Percentiles rank a stretch among this genome's conserved stretches.
Conservation (phyloP, 2,888 invertebrate species). For the Rhaphigaster nebulosa region DNA sequence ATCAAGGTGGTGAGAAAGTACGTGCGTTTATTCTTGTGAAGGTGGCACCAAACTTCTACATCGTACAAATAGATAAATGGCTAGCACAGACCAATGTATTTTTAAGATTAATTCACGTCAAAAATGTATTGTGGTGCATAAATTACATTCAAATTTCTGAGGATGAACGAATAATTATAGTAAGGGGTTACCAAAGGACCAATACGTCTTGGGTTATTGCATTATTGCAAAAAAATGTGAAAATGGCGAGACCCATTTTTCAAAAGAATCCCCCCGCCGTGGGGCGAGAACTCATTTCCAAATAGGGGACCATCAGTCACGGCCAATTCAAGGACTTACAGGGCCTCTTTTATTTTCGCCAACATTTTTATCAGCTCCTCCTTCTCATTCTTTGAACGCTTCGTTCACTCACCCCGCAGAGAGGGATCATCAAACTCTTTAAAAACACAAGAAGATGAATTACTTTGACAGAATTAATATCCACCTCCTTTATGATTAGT, state of each 20-base stretch:
- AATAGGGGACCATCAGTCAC: slow-evolving; percentile 43
- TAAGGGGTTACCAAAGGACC: neutral
- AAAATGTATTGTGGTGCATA: neutral
- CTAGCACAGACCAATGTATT: neutral
- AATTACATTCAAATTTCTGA: neutral
- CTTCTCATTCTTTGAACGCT: neutral
- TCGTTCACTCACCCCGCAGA: neutral
- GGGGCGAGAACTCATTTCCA: slow-evolving; percentile 41
- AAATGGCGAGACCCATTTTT: slow-evolving; percentile 47
- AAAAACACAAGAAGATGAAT: slow-evolving; percentile 35
- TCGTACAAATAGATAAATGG: neutral
- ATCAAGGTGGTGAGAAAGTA: too few relatives aligned
- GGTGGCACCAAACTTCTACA: neutral
- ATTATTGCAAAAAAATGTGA: slow-evolving; percentile 42
- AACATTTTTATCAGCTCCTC: slow-evolving; percentile 19
- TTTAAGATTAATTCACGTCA: neutral
- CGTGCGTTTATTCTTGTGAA: too few relatives aligned
- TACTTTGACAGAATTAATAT: neutral
- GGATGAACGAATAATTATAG: neutral
- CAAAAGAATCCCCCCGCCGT: slow-evolving; percentile 18
- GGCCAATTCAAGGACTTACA: slow-evolving; percentile 46
- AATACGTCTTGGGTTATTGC: slow-evolving; percentile 7
- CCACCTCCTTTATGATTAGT: neutral
- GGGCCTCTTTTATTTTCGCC: slow-evolving; percentile 27
- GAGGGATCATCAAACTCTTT: slow-evolving; percentile 20